Conservation (phyloP, 2,113 vertebrate species). For the Paramormyrops kingsleyae region DNA sequence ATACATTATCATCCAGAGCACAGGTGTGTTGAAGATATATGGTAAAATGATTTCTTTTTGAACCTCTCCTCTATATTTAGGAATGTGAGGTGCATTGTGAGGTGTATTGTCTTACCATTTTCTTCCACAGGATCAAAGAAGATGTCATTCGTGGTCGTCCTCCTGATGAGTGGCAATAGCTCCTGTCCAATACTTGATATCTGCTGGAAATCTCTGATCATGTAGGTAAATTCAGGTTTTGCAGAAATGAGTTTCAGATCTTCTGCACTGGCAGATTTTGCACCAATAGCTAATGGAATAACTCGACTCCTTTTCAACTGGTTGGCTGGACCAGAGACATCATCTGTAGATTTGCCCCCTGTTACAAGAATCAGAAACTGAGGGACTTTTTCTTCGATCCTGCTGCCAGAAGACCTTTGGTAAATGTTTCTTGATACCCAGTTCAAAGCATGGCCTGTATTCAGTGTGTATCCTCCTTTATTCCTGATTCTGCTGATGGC, state of each 20-base stretch:
- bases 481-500: conserved; percentile 64
- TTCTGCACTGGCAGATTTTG: conserved; percentile 59
- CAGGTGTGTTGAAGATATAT: background rate
- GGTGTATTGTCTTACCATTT: conserved; percentile 37
- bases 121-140: conserved; percentile 5
- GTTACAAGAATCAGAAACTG: conserved; percentile 86
- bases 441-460: conserved; percentile 77
- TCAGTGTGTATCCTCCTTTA: conserved; percentile 68
- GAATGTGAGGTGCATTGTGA: background rate
- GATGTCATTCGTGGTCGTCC: conserved; percentile 50
- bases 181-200: conserved; percentile 69
- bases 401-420: conserved; percentile 79
- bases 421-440: conserved; percentile 80
- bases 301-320: conserved; percentile 72
- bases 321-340: conserved; percentile 63
- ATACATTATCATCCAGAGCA: background rate
- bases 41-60: background rate
- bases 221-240: conserved; percentile 68
- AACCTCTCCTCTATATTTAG: background rate
- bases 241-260: conserved; percentile 77
- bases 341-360: conserved; percentile 71
- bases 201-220: conserved; percentile 71
- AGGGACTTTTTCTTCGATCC: conserved; percentile 83
- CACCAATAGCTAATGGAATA: conserved; percentile 73
- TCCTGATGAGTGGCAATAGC: conserved; percentile 69